Base-by-base conservation (phyloP, 2,113 vertebrate genomes). In the Xiphophorus maculatus region DNA sequence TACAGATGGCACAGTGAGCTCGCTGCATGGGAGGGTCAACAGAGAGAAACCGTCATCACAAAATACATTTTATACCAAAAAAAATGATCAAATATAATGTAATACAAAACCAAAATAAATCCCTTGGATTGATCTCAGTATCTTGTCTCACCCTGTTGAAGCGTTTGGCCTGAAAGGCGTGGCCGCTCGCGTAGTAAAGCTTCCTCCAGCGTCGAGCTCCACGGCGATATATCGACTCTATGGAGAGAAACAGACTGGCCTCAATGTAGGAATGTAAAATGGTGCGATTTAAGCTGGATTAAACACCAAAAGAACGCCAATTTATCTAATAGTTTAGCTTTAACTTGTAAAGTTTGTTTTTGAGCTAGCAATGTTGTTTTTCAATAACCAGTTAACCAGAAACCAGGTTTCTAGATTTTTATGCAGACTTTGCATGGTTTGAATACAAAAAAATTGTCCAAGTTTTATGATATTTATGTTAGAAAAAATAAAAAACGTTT, bases 211-310 rank as follows among this genome's bases (percentile, higher is more conserved):
- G 96, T 64, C 98, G 94, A 0, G 98, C 98, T 75, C 98, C 98
- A 78, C 98, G 93, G 30, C 98, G 95, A 92, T 99, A 99, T 93
- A 99, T 99, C n/a, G 98, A 99, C 84, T 99, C 98, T 99, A 93
- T 72, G 62, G 88, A 64, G 77, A 30, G 61, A 67, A 22, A 0
- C 2, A 10, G 30, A 28, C 17, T 28, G 9, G 6, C 4, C 7
- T 71, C 3, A 19, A 28, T 60, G 25, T 2, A 4, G 25, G 13
- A 25, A 12, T 25, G 17, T 33, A 13, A 4, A 14, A 0, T 44
- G 17, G 40, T 58, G 2, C 9, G 5, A 58, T 25, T n/a, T 9
- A 9, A 25, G 2, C 51, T 58, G 51, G 51, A 10, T 11, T 58
- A n/a, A n/a, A 58, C 17, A 25, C 19, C 22, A 25, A 58, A 25